Evolutionary conservation across 2,888 invertebrate genomes (phyloP), one percentile per base, ranked within the genome.

Genomic region (Actias luna): DNA sequence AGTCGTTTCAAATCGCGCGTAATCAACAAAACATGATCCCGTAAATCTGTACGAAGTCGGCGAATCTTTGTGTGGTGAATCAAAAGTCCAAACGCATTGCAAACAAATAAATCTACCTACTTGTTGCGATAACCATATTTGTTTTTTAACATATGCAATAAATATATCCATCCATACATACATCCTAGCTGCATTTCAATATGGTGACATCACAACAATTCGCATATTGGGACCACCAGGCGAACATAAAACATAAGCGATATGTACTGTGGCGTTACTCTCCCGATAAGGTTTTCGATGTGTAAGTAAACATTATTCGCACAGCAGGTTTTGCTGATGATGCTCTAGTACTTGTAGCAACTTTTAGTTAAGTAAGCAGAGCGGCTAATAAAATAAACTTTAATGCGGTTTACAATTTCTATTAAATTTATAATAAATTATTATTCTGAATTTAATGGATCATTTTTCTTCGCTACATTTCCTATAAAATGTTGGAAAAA

Each of bases 191-290:
- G 68, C 69, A 67, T 78, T 74, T 74, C 78, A 73, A 76, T 79
- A 77, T 68, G 77, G 76, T 89, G 89, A 88, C 85, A 85, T 89
- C 88, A 89, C 78, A 82, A 74, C 66, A 70, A 74, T 76, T 69
- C 67, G 69, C 69, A 67, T 75, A 77, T 78, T 71, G 68, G 75
- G 89, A 89, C 89, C 89, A 89, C 89, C 89, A 83, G 82, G 87
- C 77, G 70, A 69, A 87, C 79, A 86, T 74, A 69, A 79, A 63
- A 63, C 64, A 67, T 66, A 80, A 80, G 79, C 82, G 74, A 82
- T 82, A 83, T n/a, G n/a, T 39, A 50, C 22, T 25, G 46, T 50
- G 12, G 46, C 22, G 46, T 50, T 22, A 50, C 25, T 50, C 69
- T 74, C 78, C 79, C 72, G 83, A 86, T 87, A 87, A 76, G 84